phyloP scores from a whole-genome alignment of 2,888 invertebrate species.

The Eledona agricola region DNA sequence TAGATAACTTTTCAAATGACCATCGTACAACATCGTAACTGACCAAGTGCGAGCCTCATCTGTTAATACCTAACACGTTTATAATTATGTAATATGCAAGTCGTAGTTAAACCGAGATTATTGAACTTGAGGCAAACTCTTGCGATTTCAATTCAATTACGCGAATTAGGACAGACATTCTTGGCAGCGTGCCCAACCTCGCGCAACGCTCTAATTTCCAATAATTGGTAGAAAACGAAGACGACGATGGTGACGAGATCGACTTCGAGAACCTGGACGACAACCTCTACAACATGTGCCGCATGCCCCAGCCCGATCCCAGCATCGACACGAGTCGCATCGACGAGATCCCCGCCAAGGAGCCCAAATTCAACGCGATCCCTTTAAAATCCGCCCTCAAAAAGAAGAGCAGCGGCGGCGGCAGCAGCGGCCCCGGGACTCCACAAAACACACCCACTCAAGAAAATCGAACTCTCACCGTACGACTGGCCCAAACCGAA shows the following conservation, averaged over 20 bases:
- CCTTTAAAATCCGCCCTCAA: slow-evolving; percentile 93
- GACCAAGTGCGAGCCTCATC: too few relatives aligned
- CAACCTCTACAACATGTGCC: slow-evolving; percentile 67
- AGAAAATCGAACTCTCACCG: slow-evolving; percentile 72
- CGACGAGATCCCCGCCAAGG: slow-evolving; percentile 92
- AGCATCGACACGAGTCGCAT: slow-evolving; percentile 83
- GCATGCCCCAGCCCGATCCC: slow-evolving; percentile 71
- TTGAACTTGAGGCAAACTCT: too few relatives aligned
- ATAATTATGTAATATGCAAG: too few relatives aligned
- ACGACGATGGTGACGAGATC: slow-evolving; percentile 60
- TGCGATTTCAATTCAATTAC: too few relatives aligned
- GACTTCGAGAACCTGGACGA: slow-evolving; percentile 75
- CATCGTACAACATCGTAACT: too few relatives aligned
- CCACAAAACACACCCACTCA: slow-evolving; percentile 76
- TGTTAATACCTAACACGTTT: too few relatives aligned
- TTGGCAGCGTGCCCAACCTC: too few relatives aligned
- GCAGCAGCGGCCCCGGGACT: slow-evolving; percentile 70
- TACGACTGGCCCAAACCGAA: slow-evolving; percentile 71
- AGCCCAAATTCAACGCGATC: slow-evolving; percentile 86
- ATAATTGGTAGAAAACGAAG: slow-evolving; percentile 53
- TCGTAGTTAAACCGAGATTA: too few relatives aligned
- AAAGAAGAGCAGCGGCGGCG: slow-evolving; percentile 69
- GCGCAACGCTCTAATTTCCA: too few relatives aligned
- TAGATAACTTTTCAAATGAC: too few relatives aligned
- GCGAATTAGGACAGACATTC: too few relatives aligned